These are phyloP conservation scores for Tragelaphus oryx DNA, from an alignment of 2,797 vertebrate genomes.

Conservation along the genomic window DNA sequence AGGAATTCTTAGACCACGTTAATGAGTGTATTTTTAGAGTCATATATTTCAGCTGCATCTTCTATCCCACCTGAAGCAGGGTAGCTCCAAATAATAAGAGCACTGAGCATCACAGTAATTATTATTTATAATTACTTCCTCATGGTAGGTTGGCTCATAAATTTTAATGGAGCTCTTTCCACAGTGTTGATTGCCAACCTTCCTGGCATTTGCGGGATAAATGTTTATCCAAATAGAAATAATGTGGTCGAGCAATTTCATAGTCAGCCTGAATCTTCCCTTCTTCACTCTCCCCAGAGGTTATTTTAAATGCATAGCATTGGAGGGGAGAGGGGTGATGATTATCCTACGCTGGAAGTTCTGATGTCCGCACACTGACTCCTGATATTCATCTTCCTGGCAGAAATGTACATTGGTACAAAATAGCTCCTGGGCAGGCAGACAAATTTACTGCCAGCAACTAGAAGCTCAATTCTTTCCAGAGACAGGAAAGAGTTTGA, in stretches of 20 bases:
- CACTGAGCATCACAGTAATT: conserved; percentile 46
- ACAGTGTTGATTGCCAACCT: conserved; percentile 13
- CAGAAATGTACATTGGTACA: background rate
- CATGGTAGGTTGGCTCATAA: conserved; percentile 37
- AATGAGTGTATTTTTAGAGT: conserved; percentile 2
- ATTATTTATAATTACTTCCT: conserved; percentile 70
- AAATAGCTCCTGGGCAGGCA: conserved; percentile 1
- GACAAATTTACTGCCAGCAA: background rate
- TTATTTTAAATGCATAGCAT: background rate
- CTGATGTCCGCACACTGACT: background rate
- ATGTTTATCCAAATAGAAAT: conserved; percentile 60
- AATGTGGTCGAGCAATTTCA: conserved; percentile 37
- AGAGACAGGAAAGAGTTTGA: background rate
- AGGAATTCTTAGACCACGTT: background rate
- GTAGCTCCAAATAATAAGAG: conserved; percentile 34
- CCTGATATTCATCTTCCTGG: conserved; percentile 11
- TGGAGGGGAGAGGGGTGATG: background rate
- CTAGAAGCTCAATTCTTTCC: conserved; percentile 4
- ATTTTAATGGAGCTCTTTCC: conserved; percentile 59
- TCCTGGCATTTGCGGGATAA: conserved; percentile 40
- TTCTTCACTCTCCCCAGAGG: background rate
- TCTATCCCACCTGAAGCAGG: conserved; percentile 38
- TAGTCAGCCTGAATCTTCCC: background rate
- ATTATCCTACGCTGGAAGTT: background rate
- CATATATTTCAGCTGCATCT: conserved; percentile 16